Evolutionary conservation across 1,140 invertebrate species (phyloP), one percentile per base, ranked within the genome.

Genomic region (Cyrtorhinus lividipennis): DNA sequence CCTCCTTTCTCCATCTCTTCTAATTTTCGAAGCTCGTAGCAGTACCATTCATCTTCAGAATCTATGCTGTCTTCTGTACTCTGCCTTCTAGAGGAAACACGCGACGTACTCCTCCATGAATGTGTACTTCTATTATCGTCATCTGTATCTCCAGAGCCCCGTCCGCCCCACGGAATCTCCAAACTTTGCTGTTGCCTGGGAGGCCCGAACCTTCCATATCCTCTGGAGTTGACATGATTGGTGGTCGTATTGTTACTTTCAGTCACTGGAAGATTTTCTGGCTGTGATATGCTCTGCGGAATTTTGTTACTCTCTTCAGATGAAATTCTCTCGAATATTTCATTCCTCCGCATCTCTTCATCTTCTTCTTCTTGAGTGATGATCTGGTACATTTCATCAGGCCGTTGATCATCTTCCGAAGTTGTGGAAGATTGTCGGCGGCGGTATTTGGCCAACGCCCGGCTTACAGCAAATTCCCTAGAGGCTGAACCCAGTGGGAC

Each of bases 51-150:
- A 70, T 94, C 90, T 74, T 94, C 90, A 46, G 87, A 90, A 72
- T 94, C 90, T 62, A 94, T 93, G 63, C 87, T 90, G 68, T 94
- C 90, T 75, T 92, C 90, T 0, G 90, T 93, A 71, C 89, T 92
- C 75, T 94, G 90, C 38, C 90, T 76, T 69, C 90, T 78, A 1
- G 90, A 92, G 2, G 88, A 90, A n/a, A 88, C 85, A 66, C 87
- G 76, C 0, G 88, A 92, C 1, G 87, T 84, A 69, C 88, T 91
- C 65, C 89, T 78, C 76, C 85, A 89, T 0, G 88, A 91, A 75
- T 91, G 86, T 1, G 86, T 90, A 71, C 88, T 91, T 63, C 83
- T 78, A 66, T 84, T 90, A 69, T 92, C 89, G 62, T 92, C 90
- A 65, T 87, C 83, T 5, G 66, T 65, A 62, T 84, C 82, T 0